These are phyloP conservation scores for Campylomormyrus tamandua DNA, from an alignment of 2,113 vertebrate species.

Conservation along the genomic window DNA sequence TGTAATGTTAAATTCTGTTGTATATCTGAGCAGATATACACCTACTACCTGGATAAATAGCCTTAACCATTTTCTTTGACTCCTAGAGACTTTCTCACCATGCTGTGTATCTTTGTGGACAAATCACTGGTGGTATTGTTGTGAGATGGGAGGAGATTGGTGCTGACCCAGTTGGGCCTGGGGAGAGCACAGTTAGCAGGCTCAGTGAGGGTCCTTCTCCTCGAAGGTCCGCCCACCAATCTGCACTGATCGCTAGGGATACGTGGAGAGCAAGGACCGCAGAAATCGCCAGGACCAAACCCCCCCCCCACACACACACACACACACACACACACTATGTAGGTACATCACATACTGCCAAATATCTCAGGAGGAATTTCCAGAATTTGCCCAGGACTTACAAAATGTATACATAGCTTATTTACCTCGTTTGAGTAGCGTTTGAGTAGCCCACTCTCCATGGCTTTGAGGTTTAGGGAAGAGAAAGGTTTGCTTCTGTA, in stretches of 20 bases:
- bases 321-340: background rate
- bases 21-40: background rate
- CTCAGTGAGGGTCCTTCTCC: background rate
- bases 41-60: background rate
- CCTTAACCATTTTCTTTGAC: background rate
- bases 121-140: background rate
- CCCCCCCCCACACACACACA: no score
- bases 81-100: background rate
- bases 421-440: background rate
- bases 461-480: background rate
- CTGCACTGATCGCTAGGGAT: background rate
- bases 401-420: background rate
- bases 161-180: background rate
- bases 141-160: background rate
- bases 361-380: background rate
- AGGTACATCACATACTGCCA: background rate
- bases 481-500: background rate
- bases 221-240: background rate
- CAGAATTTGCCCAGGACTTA: background rate
- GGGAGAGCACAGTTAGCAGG: background rate
- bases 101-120: background rate
- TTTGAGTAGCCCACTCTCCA: background rate
- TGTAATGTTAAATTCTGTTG: background rate
- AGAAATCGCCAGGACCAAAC: background rate
- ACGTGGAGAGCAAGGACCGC: background rate